phyloP scores from a whole-genome alignment of 2,888 invertebrate species.

The Lathronympha strigana region DNA sequence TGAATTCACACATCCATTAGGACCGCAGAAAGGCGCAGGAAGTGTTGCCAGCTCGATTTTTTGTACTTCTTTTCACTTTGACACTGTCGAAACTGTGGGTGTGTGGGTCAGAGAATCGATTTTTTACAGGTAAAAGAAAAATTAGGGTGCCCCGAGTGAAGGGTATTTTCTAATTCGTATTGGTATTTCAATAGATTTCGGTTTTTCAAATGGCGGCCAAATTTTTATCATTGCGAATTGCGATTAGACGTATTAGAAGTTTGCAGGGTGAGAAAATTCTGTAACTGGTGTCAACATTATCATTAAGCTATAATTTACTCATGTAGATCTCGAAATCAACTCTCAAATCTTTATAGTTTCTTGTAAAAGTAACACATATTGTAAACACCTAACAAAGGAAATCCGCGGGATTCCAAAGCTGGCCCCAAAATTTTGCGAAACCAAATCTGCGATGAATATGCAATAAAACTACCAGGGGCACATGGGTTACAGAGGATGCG shows the following conservation, averaged over 20 bases:
- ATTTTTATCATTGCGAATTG: no score
- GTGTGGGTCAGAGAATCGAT: constrained; percentile 6
- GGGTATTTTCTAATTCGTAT: neutral
- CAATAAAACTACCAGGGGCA: constrained; percentile 79
- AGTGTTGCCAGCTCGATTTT: constrained; percentile 43
- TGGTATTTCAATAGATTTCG: neutral
- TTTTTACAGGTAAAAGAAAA: constrained; percentile 6
- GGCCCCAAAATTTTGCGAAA: constrained; percentile 62
- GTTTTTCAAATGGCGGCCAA: no score
- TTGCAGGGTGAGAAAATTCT: no score
- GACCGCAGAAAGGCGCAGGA: constrained; percentile 55
- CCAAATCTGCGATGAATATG: constrained; percentile 72
- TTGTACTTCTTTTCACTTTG: constrained; percentile 4
- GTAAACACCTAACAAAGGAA: neutral
- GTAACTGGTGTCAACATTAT: no score
- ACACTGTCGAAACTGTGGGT: constrained; percentile 13
- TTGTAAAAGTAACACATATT: neutral
- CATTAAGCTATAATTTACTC: no score
- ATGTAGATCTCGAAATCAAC: neutral
- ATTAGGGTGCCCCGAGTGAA: neutral
- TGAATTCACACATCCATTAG: constrained; percentile 65
- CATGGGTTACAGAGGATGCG: constrained; percentile 63
- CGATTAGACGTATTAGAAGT: no score
- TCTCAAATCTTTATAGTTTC: neutral
- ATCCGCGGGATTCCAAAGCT: constrained; percentile 29